Percentiles rank a stretch among this genome's conserved stretches.
phyloP scores from a whole-genome alignment of 1,140 invertebrate species.

The Drosophila hydei region DNA sequence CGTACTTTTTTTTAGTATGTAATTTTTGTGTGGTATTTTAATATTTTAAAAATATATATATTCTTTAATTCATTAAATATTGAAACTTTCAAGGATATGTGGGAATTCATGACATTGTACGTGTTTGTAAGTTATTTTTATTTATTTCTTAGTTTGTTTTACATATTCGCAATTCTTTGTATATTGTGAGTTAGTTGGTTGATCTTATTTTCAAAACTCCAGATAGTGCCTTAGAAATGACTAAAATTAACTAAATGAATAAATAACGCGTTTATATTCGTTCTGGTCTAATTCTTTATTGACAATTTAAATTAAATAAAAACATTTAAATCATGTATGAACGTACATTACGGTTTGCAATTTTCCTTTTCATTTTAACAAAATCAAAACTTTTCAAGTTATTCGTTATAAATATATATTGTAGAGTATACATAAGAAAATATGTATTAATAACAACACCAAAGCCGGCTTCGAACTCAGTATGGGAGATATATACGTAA shows the following conservation, averaged over 20 bases:
- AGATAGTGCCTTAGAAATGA: too few species aligned
- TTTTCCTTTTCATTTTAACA: constrained; percentile 41
- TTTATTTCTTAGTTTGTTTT: too few species aligned
- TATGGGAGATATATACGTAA: constrained; percentile 13
- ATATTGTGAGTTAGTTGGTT: constrained; percentile 18
- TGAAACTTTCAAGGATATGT: not conserved
- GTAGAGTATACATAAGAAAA: constrained; percentile 34
- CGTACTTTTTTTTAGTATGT: not conserved
- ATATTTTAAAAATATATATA: constrained; percentile 1
- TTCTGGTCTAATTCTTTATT: constrained; percentile 49
- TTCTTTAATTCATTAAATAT: not conserved
- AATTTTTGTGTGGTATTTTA: not conserved
- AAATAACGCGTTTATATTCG: not conserved
- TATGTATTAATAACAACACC: constrained; percentile 68
- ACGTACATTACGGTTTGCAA: constrained; percentile 27
- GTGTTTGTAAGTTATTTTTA: constrained; percentile 24
- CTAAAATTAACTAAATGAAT: not conserved
- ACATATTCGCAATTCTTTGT: constrained; percentile 12
- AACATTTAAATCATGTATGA: constrained; percentile 42
- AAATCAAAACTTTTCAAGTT: constrained; percentile 59
- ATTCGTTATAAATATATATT: constrained; percentile 38
- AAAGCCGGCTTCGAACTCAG: constrained; percentile 55
- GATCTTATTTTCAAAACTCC: constrained; percentile 17
- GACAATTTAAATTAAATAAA: constrained; percentile 45
- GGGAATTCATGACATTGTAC: not conserved